Evolutionary conservation across 2,888 invertebrate genomes (phyloP), one percentile per base, ranked within the genome.

Genomic region (Meta bourneti): DNA sequence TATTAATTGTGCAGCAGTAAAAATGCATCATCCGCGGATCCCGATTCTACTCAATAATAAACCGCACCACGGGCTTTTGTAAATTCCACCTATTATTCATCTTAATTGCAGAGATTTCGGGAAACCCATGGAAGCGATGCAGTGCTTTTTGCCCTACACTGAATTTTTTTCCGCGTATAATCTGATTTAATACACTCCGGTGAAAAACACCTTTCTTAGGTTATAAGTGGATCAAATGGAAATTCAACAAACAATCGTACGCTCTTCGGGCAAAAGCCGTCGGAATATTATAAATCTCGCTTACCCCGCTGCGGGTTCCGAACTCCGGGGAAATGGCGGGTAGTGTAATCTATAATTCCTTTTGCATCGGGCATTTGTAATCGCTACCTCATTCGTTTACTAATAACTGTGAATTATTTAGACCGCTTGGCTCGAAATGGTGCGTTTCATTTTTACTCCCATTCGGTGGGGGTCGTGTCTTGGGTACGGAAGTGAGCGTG

Each of bases 381-480:
- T 91, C 87, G 87, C 87, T 87, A 91, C 91, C 91, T 87, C 91
- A 80, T 91, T 86, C 82, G 80, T 87, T 83, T 87, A 82, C 83
- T 91, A 91, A 91, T 91, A 91, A 87, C 91, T 87, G 91, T 91
- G 91, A 91, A 91, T 91, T 91, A 91, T 91, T 91, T 87, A 91
- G 91, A 61, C 70, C 78, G 87, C 83, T 87, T 87, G 82, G 77
- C 72, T 87, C 20, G 74, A 52, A 83, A 87, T 82, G 87, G 86
- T 49, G 75, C 83, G 75, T 82, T 91, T 91, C 81, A 86, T 90
- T 84, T 79, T 79, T 84, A 84, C 61, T 49, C 16, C 52, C 49
- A 20, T 11, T 78, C 34, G 11, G 11, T 52, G 75, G 86, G 77
- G 85, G 75, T 20, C 69, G 70, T 34, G 13, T 75, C 61, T 74